Percentiles rank a stretch among this genome's conserved stretches.
Conservation (phyloP, 2,888 invertebrate species). For the Athalia circularis region DNA sequence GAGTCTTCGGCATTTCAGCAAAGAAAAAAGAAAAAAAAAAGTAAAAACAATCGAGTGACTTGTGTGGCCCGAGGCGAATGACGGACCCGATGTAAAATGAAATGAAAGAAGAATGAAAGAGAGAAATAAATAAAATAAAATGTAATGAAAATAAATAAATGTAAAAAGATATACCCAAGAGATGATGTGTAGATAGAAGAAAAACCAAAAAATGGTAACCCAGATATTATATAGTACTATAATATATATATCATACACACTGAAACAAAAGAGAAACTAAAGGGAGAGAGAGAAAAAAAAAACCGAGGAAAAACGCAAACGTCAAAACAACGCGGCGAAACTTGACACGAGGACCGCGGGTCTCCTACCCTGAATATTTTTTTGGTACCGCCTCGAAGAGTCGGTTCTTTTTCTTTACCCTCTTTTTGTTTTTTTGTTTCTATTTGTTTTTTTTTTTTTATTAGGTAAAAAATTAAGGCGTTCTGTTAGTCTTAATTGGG, state of each 20-base stretch:
- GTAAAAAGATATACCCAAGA: background rate
- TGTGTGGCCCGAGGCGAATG: conserved; percentile 35
- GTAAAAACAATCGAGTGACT: conserved; percentile 28
- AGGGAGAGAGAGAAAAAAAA: background rate
- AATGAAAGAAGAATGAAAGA: background rate
- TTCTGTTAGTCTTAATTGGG: conserved; percentile 32
- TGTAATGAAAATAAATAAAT: background rate
- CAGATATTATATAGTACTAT: too few species aligned
- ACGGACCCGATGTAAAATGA: background rate
- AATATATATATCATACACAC: too few species aligned
- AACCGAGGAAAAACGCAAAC: conserved; percentile 16
- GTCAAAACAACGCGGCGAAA: conserved; percentile 26
- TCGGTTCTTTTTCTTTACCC: background rate
- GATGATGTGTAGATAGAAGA: background rate
- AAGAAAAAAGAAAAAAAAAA: background rate
- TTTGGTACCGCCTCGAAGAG: too few species aligned
- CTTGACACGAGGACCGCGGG: conserved; percentile 24
- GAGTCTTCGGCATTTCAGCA: conserved; percentile 29
- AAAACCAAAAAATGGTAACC: too few species aligned
- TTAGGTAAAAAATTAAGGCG: conserved; percentile 1
- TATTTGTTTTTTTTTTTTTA: conserved; percentile 16
- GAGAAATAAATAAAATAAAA: background rate
- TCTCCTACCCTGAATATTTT: background rate
- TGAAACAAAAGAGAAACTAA: background rate
- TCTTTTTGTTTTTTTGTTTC: background rate